Base-by-base conservation (phyloP, 2,113 vertebrate species). In the Stigmatopora nigra region DNA sequence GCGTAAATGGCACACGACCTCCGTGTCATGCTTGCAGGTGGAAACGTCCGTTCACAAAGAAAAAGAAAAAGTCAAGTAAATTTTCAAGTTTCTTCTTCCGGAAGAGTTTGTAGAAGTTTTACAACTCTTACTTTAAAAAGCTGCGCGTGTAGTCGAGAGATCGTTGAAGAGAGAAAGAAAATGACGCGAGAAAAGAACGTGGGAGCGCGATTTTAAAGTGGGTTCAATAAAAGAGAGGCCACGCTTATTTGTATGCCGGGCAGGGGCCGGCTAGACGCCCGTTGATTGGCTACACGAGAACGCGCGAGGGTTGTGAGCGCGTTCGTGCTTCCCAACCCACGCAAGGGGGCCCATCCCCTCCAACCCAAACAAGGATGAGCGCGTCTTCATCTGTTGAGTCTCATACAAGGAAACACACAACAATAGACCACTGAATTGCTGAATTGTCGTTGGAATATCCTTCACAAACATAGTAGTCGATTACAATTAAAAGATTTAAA, bases 21-120 rank as follows among this genome's bases (percentile, higher is more conserved):
- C 9, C 84, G 78, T 0, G 79, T 82, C 91, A 92, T 92, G 67
- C 59, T 35, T 62, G 76, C 75, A 74, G 77, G 73, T 71, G 73
- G 41, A 31, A 5, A 9, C n/a, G 10, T 25, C 64, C 55, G 7
- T 25, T 7, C 15, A 15, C 55, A 6, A 14, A 15, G 1, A 48
- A 48, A 1, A 31, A 48, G 15, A 13, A 19, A 51, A 51, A 51
- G 25, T 7, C n/a, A 9, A n/a, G 1, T 17, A 48, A 16, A 16
- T 48, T 14, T 16, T 17, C 2, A 55, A 25, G 12, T 55, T 22
- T 25, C 22, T 55, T 11, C 20, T 52, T 55, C 12, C 20, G 20
- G 2, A 16, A 31, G 44, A 20, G 58, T 61, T 38, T 41, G 10
- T 44, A 38, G 4, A 61, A 15, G 19, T 44, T 61, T 60, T 44